Base-by-base conservation (phyloP, 2,888 invertebrate species). In the Lepeophtheirus nordmannii region DNA sequence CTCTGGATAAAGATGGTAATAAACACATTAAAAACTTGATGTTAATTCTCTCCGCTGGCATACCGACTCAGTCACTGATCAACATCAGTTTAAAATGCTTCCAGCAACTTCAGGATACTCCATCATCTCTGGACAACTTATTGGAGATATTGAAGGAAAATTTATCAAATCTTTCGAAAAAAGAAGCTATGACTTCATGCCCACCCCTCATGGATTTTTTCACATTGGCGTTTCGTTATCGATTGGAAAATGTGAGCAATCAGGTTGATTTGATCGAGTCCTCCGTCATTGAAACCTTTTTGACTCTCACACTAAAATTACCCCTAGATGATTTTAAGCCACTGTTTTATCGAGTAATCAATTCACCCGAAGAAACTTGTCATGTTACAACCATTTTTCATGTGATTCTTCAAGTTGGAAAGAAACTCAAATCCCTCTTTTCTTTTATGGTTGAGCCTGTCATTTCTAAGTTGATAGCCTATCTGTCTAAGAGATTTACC, bases 311-410 rank as follows among this genome's bases (percentile, higher is more conserved):
- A 12, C 14, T 66, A 23, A 59, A 46, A 12, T 17, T 66, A n/a
- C 41, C 58, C 14, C 60, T 66, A 30, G 60, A 59, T 38, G 66
- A 66, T 41, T 66, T 66, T 53, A 66, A 63, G 8, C 63, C 63
- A 9, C 56, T 63, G 22, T 63, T 56, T 38, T 63, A 63, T 53
- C 41, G 56, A 53, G 20, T 63, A n/a, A 20, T 63, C 63, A 63
- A 63, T 17, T 56, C 53, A 37, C 22, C 56, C 30, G 22, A 46
- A 53, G 63, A 63, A n/a, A 14, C 53, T 22, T n/a, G 14, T 10
- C 41, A 63, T 17, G 12, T 56, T 1, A 56, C 23, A n/a, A 63
- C 63, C 11, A 37, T 63, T 22, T 63, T 23, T 53, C 63, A 63
- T 38, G 30, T 63, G 46, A 56, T 23, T 22, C 10, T 38, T n/a